Evolutionary conservation across 2,888 invertebrate species (phyloP), one percentile per base, ranked within the genome.

Genomic region (Acrobasis consociella): DNA sequence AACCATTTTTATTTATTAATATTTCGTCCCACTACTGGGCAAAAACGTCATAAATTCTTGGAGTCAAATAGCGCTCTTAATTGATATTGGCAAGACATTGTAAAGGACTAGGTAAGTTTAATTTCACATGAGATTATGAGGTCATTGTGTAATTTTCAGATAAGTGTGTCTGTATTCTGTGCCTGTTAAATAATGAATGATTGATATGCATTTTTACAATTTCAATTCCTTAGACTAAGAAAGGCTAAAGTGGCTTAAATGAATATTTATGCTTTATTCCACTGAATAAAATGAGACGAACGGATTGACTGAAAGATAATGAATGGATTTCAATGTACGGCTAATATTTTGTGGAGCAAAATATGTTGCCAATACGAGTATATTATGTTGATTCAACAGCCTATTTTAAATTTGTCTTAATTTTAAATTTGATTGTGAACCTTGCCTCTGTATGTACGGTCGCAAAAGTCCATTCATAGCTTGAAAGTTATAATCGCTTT

Each of bases 331-430:
- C 17, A 52, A 52, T 42, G 7, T 37, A 31, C 31, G 31, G 37
- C n/a, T n/a, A 31, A 53, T 53, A 37, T 53, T 53, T 53, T 31
- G 37, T 53, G 10, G n/a, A 15, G 31, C n/a, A 37, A 53, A 37
- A 53, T 38, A 53, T 53, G 38, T 53, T 53, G 53, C 53, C 15
- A 10, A 37, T 42, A 37, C n/a, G n/a, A n/a, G n/a, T n/a, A n/a
- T 10, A 13, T n/a, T 15, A n/a, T n/a, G 38, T 38, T 13, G 13
- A 2, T 46, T 46, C 46, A 46, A 46, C 46, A 46, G 46, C 46
- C 13, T 11, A 22, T 22, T 31, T 1, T 3, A n/a, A 31, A 13
- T 52, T 5, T 52, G 8, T 52, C 5, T 37, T 31, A 22, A 11
- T 22, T 52, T 17, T 11, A 52, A 52, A 16, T 8, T 22, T 31